phyloP scores from a whole-genome alignment of 1,140 invertebrate species.

The Drosophila ercepeae region DNA sequence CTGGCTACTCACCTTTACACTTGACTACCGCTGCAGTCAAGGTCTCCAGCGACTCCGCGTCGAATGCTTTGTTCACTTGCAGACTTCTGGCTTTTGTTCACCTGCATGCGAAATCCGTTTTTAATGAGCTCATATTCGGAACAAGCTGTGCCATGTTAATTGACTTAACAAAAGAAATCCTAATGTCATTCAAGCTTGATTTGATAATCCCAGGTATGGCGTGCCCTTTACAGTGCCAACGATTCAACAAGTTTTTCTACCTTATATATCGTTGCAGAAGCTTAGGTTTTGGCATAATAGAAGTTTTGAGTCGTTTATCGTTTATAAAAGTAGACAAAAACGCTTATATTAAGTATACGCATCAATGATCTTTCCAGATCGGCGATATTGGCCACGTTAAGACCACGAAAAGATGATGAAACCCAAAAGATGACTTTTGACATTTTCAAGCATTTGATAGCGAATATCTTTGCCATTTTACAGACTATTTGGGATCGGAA shows the following conservation, averaged over 20 bases:
- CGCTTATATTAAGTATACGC: too few species aligned
- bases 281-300: too few species aligned
- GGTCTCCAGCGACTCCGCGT: constrained; percentile 3
- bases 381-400: too few species aligned
- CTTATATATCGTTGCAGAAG: not conserved
- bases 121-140: constrained; percentile 33
- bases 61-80: constrained; percentile 5
- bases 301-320: not conserved
- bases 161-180: not conserved
- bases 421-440: too few species aligned
- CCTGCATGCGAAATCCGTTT: constrained; percentile 33
- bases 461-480: too few species aligned
- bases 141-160: not conserved
- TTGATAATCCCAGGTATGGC: not conserved
- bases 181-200: not conserved
- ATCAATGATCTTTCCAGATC: too few species aligned
- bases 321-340: too few species aligned
- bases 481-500: too few species aligned
- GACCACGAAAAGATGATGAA: too few species aligned
- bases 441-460: too few species aligned
- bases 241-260: not conserved
- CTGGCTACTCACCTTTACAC: not conserved
- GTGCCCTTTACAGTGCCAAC: not conserved
- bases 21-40: constrained; percentile 13
- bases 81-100: constrained; percentile 17